phyloP scores from a whole-genome alignment of 2,888 invertebrate species.

The Drosophila lacicola region DNA sequence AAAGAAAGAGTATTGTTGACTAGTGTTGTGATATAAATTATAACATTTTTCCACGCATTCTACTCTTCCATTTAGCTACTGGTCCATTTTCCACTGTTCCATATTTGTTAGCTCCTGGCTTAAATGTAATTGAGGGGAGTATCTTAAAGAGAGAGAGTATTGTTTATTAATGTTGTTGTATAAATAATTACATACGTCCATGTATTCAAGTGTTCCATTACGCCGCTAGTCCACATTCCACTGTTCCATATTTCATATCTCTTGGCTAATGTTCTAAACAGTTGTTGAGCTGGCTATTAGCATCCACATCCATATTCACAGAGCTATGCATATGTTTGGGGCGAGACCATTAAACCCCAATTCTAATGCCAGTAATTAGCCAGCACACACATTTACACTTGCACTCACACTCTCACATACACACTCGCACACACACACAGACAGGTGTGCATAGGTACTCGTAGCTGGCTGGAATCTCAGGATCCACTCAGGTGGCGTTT shows the following conservation, averaged over 20 bases:
- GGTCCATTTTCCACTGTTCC: no score
- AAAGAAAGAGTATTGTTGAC: no score
- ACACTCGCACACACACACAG: conserved; percentile 4
- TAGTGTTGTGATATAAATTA: no score
- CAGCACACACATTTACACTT: conserved; percentile 7
- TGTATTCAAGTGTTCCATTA: not conserved
- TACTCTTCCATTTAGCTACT: no score
- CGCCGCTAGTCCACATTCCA: not conserved
- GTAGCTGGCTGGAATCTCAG: conserved; percentile 26
- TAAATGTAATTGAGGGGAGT: no score
- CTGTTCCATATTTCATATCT: not conserved
- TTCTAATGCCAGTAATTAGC: conserved; percentile 58
- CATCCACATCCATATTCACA: conserved; percentile 9
- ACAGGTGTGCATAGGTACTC: not conserved
- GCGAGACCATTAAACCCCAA: conserved; percentile 36
- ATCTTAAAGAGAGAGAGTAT: no score
- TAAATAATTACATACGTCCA: no score
- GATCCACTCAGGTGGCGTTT: conserved; percentile 32
- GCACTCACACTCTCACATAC: not conserved
- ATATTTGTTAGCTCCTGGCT: no score
- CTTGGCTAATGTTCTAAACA: conserved; percentile 10
- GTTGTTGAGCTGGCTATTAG: conserved; percentile 15
- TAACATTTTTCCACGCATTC: no score
- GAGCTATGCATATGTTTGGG: conserved; percentile 21
- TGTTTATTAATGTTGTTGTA: no score